phyloP scores from a whole-genome alignment of 2,888 invertebrate genomes.

The Andrena trimmerana region DNA sequence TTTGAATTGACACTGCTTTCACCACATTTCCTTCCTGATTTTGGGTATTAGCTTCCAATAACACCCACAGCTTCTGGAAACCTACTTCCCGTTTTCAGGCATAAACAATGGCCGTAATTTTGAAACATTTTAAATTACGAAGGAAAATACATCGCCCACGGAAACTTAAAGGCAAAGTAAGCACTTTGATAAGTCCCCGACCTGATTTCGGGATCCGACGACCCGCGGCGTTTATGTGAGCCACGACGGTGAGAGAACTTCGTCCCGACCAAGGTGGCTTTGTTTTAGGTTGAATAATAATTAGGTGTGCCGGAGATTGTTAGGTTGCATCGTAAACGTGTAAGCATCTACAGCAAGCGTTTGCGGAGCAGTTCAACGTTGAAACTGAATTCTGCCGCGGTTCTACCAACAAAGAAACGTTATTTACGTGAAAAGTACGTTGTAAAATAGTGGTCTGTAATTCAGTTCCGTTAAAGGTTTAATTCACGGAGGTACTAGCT shows the following conservation, averaged over 20 bases:
- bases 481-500: too few species aligned
- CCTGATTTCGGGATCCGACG: not conserved
- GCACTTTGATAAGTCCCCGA: conserved; percentile 6
- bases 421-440: not conserved
- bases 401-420: not conserved
- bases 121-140: conserved; percentile 17
- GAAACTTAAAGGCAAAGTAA: conserved; percentile 4
- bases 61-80: not conserved
- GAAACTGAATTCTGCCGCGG: not conserved
- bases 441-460: not conserved
- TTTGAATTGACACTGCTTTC: not conserved
- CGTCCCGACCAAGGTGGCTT: not conserved
- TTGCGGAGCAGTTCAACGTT: not conserved
- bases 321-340: conserved; percentile 4
- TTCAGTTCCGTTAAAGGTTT: not conserved
- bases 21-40: not conserved
- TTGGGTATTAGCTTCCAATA: not conserved
- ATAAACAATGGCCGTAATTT: not conserved
- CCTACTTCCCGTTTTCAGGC: not conserved
- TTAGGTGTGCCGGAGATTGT: conserved; percentile 1
- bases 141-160: not conserved
- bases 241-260: not conserved
- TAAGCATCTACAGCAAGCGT: not conserved
- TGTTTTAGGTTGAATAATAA: conserved; percentile 37
- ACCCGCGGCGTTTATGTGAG: not conserved